These are phyloP conservation scores for Cnemophilus loriae DNA, from an alignment of 2,113 vertebrate species.

Conservation along the genomic window DNA sequence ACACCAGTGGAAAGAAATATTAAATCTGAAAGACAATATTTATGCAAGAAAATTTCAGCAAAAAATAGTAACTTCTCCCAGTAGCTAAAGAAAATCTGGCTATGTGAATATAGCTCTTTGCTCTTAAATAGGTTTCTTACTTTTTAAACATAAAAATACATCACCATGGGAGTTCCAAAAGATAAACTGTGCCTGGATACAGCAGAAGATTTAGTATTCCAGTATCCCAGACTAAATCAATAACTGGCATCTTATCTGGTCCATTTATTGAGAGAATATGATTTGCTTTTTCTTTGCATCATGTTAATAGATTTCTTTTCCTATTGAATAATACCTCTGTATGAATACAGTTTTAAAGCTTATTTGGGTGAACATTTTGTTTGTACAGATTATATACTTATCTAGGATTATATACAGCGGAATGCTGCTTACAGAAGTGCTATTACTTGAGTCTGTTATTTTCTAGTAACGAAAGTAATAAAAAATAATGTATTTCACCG, in stretches of 20 bases:
- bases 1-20: neutral
- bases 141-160: constrained; percentile 39
- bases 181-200: constrained; percentile 39
- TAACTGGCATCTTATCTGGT: constrained; percentile 58
- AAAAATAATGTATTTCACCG: neutral
- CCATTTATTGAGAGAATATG: constrained; percentile 59
- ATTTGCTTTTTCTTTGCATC: constrained; percentile 63
- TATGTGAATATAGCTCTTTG: neutral
- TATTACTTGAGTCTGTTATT: neutral
- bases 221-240: constrained; percentile 66
- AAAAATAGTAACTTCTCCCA: neutral
- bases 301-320: constrained; percentile 57
- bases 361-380: constrained; percentile 5
- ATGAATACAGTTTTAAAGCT: constrained; percentile 36
- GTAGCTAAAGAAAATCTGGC: neutral
- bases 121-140: constrained; percentile 15
- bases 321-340: constrained; percentile 12
- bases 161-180: constrained; percentile 24
- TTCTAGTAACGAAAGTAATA: neutral
- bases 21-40: neutral
- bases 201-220: constrained; percentile 65
- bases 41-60: neutral
- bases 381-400: constrained; percentile 22
- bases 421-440: neutral
- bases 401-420: neutral